phyloP scores from a whole-genome alignment of 2,888 invertebrate genomes.

The Chrysolina haemoptera region DNA sequence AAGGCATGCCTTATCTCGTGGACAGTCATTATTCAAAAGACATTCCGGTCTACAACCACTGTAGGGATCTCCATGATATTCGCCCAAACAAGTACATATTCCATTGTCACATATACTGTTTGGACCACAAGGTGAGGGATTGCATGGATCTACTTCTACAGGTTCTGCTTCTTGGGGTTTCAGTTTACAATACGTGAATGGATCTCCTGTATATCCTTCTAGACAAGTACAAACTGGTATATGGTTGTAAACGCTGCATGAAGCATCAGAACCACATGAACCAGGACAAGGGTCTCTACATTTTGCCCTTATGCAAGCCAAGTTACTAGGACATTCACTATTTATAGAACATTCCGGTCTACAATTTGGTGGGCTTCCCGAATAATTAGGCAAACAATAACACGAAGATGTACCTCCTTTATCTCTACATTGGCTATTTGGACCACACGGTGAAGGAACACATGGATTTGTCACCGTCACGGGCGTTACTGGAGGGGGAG shows the following conservation, averaged over 20 bases:
- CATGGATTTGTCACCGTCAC: conserved; percentile 75
- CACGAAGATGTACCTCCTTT: conserved; percentile 77
- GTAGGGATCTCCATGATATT: conserved; percentile 81
- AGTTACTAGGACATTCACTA: conserved; percentile 80
- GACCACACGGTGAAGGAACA: conserved; percentile 80
- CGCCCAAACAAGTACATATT: conserved; percentile 80
- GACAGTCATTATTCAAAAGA: conserved; percentile 80
- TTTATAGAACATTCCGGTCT: conserved; percentile 82
- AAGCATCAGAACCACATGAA: conserved; percentile 78
- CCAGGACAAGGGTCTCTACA: conserved; percentile 83
- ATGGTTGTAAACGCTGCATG: conserved; percentile 79
- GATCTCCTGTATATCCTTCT: conserved; percentile 74
- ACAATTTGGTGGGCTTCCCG: conserved; percentile 82
- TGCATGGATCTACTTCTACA: conserved; percentile 72
- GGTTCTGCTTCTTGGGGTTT: conserved; percentile 61
- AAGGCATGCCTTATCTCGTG: conserved; percentile 79
- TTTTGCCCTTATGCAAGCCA: conserved; percentile 82
- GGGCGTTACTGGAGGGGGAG: conserved; percentile 56
- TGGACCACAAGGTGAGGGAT: conserved; percentile 85
- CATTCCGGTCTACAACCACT: conserved; percentile 84
- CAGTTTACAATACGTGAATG: conserved; percentile 70
- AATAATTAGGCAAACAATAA: conserved; percentile 76
- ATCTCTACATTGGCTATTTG: conserved; percentile 76
- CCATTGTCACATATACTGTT: conserved; percentile 78
- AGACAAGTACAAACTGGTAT: conserved; percentile 79